A percentile compares a stretch with the other conserved stretches of the same genome.
Evolutionary conservation across 2,888 invertebrate genomes (phyloP).

Genomic region (Nemurella pictetii): DNA sequence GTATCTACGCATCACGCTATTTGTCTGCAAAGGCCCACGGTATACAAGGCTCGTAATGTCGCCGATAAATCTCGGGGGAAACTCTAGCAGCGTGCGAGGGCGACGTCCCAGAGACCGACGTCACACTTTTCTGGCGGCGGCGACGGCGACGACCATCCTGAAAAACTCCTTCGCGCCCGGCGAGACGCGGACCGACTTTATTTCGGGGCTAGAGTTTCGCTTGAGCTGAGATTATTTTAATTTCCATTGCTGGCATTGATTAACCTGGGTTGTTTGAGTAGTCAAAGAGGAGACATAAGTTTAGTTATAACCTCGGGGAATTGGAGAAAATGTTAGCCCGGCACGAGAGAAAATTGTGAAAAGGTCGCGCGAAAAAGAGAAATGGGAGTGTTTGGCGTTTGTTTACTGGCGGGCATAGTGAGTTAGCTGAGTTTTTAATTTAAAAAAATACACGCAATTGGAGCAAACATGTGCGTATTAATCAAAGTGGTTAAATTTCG

Average conservation of each 20-base stretch:
- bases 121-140: background rate
- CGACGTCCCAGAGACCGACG: background rate
- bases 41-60: slow-evolving; percentile 20
- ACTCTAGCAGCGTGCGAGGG: slow-evolving; percentile 32
- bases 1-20: slow-evolving; percentile 10
- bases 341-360: background rate
- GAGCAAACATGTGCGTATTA: background rate
- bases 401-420: background rate
- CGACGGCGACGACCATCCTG: too few relatives aligned
- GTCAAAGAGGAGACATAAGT: background rate
- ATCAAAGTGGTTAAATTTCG: background rate
- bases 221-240: background rate
- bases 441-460: background rate
- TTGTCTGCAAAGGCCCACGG: slow-evolving; percentile 17
- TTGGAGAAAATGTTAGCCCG: background rate
- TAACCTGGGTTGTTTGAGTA: background rate
- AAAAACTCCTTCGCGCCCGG: background rate
- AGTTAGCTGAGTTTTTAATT: background rate
- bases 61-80: slow-evolving; percentile 19
- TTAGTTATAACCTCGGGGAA: background rate
- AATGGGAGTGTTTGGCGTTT: background rate
- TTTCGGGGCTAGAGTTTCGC: background rate
- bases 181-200: background rate
- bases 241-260: background rate
- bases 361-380: background rate